Percentiles rank a stretch among this genome's conserved stretches.
These are phyloP conservation scores for Gorsachius magnificus DNA, from an alignment of 2,797 vertebrate species.

Conservation along the genomic window DNA sequence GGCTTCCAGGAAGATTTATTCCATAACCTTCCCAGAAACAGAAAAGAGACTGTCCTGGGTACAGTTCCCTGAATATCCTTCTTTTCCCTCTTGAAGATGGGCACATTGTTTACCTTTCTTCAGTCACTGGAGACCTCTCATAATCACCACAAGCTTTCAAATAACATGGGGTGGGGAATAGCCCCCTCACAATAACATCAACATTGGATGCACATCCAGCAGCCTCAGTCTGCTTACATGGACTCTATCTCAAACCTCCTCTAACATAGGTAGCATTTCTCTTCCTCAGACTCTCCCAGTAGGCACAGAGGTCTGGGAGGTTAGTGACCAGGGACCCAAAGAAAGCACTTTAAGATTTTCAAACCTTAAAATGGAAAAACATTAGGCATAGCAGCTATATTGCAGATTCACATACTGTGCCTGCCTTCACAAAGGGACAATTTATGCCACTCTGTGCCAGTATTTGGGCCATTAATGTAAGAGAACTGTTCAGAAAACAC, in stretches of 20 bases:
- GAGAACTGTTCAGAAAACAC: neutral
- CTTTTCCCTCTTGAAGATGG: neutral
- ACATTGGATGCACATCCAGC: neutral
- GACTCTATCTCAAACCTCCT: neutral
- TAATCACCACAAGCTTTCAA: neutral
- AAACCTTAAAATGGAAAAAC: neutral
- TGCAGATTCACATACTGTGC: neutral
- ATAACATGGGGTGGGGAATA: neutral
- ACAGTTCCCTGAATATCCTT: neutral
- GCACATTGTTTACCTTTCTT: neutral
- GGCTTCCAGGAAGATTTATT: neutral
- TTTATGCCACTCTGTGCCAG: neutral
- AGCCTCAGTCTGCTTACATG: neutral
- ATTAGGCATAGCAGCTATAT: neutral
- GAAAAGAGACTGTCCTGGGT: neutral
- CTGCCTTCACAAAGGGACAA: neutral
- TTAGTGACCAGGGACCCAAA: neutral
- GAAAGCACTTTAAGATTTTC: neutral
- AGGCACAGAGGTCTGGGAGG: neutral
- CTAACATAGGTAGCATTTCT: neutral
- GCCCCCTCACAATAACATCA: neutral
- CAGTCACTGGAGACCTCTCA: neutral
- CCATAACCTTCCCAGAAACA: neutral
- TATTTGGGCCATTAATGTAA: neutral
- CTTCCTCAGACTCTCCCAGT: fast-evolving